Conservation (phyloP, 1,140 invertebrate genomes). For the Orchesella cincta region DNA sequence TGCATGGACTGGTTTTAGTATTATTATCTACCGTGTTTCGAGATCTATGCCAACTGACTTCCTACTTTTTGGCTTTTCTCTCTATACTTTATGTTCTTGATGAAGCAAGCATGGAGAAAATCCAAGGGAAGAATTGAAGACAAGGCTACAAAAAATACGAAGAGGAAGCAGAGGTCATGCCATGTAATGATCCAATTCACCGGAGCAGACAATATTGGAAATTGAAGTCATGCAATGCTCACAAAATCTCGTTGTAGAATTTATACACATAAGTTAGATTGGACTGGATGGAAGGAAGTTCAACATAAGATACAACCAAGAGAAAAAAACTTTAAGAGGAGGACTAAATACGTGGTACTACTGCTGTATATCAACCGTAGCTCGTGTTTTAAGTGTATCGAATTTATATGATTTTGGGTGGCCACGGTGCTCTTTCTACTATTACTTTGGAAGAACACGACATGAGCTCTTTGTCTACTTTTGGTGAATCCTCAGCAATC, state of each 20-base stretch:
- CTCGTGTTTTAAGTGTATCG: too few species aligned
- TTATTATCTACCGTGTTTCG: too few species aligned
- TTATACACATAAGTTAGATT: too few species aligned
- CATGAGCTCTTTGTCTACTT: too few species aligned
- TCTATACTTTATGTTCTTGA: too few species aligned
- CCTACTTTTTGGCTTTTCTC: neutral
- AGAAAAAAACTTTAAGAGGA: neutral
- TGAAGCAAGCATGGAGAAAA: too few species aligned
- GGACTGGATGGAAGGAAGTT: neutral
- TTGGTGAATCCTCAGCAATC: too few species aligned
- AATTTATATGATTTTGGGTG: too few species aligned
- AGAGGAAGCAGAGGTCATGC: neutral
- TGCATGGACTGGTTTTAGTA: too few species aligned
- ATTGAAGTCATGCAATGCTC: neutral
- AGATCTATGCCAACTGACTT: neutral
- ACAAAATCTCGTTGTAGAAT: neutral
- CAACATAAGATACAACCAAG: neutral
- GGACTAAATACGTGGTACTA: neutral
- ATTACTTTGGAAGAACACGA: too few species aligned
- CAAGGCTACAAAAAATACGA: neutral
- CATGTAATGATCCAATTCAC: conserved; percentile 23
- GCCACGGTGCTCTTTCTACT: too few species aligned
- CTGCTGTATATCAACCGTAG: neutral
- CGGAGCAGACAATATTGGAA: conserved; percentile 6
- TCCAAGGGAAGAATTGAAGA: neutral